A percentile compares a stretch with the other conserved stretches of the same genome.
Evolutionary conservation across 1,140 invertebrate genomes (phyloP).

Genomic region (Kradibia gibbosae): DNA sequence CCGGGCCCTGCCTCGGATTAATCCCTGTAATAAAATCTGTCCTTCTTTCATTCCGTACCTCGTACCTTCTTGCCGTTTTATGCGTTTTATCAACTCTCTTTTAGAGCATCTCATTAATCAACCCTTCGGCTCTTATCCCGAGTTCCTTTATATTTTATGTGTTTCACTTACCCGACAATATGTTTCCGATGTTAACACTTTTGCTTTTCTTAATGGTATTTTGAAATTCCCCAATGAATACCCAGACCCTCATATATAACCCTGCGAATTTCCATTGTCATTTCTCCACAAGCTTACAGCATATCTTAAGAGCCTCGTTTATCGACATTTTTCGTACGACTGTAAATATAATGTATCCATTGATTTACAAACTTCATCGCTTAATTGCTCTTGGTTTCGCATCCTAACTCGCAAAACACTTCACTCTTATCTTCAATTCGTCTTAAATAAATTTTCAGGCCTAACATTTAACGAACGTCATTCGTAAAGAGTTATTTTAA

Average conservation of each 20-base stretch:
- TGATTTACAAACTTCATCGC: neutral
- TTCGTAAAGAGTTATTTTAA: too few species aligned
- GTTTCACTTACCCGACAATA: conserved; percentile 1
- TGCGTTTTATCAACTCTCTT: neutral
- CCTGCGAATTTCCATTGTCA: neutral
- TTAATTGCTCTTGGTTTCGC: too few species aligned
- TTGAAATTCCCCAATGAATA: neutral
- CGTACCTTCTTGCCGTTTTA: neutral
- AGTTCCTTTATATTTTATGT: neutral
- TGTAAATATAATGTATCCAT: neutral
- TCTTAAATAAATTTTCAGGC: too few species aligned
- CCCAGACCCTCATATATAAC: neutral
- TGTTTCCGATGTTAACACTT: neutral
- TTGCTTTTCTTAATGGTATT: neutral
- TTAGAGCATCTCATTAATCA: conserved; percentile 10
- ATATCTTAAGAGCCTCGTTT: neutral
- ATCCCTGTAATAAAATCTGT: neutral
- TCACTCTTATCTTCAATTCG: too few species aligned
- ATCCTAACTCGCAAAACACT: too few species aligned
- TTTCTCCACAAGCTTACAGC: neutral
- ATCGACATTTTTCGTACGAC: neutral
- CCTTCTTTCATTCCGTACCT: neutral
- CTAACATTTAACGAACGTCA: too few species aligned
- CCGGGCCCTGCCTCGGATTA: neutral
- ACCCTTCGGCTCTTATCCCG: neutral